Percentiles rank a stretch among this genome's conserved stretches.
Conservation (phyloP, 2,888 invertebrate species). For the Psylliodes chrysocephalus region DNA sequence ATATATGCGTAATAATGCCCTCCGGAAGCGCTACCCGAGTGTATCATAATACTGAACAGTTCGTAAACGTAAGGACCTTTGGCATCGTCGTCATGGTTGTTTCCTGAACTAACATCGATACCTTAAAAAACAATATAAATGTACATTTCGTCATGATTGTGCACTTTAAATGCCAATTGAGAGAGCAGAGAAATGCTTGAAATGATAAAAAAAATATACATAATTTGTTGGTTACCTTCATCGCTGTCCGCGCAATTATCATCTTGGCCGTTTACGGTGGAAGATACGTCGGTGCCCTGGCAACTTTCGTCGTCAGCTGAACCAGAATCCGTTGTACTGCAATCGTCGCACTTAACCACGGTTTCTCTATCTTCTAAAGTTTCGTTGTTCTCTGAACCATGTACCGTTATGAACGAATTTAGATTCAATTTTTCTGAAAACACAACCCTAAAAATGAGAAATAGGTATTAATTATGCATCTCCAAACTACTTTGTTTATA, state of each 20-base stretch:
- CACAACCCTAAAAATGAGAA: conserved; percentile 72
- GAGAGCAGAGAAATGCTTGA: too few species aligned
- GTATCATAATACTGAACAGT: conserved; percentile 91
- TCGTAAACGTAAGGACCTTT: conserved; percentile 83
- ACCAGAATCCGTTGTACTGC: conserved; percentile 75
- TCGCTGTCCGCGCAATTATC: conserved; percentile 70
- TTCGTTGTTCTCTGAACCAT: conserved; percentile 55
- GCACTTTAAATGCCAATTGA: background rate
- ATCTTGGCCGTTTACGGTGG: conserved; percentile 60
- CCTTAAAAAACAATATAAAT: conserved; percentile 58
- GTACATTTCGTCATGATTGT: background rate
- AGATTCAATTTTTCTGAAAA: conserved; percentile 84
- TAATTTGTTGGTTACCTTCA: conserved; percentile 62
- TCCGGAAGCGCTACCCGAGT: conserved; percentile 89
- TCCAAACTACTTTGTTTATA: too few species aligned
- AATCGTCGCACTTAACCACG: conserved; percentile 71
- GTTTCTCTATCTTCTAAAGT: conserved; percentile 64
- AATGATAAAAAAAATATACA: background rate
- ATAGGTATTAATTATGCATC: too few species aligned
- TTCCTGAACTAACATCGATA: conserved; percentile 71
- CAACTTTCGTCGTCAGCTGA: conserved; percentile 75
- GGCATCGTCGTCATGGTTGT: conserved; percentile 67
- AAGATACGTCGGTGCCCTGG: conserved; percentile 63
- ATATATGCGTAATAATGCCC: conserved; percentile 94
- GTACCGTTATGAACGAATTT: conserved; percentile 73